Percentiles rank a stretch among this genome's conserved stretches.
Evolutionary conservation across 2,113 vertebrate species (phyloP).

Genomic region (Hippocampus comes): DNA sequence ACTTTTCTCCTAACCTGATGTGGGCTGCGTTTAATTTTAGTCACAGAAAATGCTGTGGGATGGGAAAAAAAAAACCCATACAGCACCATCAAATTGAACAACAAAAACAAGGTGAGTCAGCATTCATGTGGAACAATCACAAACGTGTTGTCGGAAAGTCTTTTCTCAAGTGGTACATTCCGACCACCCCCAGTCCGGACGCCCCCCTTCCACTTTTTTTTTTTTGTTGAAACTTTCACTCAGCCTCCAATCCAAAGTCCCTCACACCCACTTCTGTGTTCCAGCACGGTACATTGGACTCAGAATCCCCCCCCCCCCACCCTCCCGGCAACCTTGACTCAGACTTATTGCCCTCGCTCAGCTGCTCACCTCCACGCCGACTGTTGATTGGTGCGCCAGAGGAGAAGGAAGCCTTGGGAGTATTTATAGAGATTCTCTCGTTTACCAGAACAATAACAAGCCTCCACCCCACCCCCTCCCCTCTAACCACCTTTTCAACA

Average conservation of each 20-base stretch:
- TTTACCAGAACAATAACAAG: slow-evolving; percentile 76
- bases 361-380: slow-evolving; percentile 55
- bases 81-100: neutral
- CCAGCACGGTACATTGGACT: slow-evolving; percentile 30
- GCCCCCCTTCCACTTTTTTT: slow-evolving; percentile 15
- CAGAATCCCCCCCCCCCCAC: slow-evolving; percentile 43
- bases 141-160: slow-evolving; percentile 24
- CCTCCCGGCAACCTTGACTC: slow-evolving; percentile 66
- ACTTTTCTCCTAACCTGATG: neutral
- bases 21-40: neutral
- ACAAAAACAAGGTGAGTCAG: slow-evolving; percentile 4
- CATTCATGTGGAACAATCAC: slow-evolving; percentile 10
- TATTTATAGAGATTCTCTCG: slow-evolving; percentile 76
- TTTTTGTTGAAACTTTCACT: slow-evolving; percentile 51
- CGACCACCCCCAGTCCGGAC: slow-evolving; percentile 16
- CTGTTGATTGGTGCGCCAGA: slow-evolving; percentile 66
- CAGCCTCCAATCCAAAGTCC: slow-evolving; percentile 42
- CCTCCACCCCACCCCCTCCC: slow-evolving; percentile 49
- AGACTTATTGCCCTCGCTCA: slow-evolving; percentile 63
- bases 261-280: slow-evolving; percentile 27
- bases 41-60: neutral
- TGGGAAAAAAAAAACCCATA: neutral
- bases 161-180: slow-evolving; percentile 21
- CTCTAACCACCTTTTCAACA: slow-evolving; percentile 8
- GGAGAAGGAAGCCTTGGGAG: slow-evolving; percentile 69